Percentiles rank a stretch among this genome's conserved stretches.
Evolutionary conservation across 2,888 invertebrate genomes (phyloP).

Genomic region (Dasysyrphus albostriatus): DNA sequence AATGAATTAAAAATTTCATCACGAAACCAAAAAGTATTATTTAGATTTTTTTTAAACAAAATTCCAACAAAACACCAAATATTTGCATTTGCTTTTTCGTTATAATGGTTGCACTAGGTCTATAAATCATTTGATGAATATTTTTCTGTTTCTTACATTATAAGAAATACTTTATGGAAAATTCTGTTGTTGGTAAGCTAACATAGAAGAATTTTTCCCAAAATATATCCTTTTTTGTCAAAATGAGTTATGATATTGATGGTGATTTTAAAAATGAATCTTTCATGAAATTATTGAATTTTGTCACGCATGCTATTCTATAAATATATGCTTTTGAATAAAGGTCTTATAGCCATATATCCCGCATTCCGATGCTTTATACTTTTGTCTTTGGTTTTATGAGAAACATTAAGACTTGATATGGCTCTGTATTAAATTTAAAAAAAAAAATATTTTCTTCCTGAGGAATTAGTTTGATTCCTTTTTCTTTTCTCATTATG

Average conservation of each 20-base stretch:
- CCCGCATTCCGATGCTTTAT: neutral
- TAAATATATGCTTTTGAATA: constrained; percentile 4
- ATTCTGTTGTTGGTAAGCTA: neutral
- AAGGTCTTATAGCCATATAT: neutral
- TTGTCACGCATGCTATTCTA: constrained; percentile 30
- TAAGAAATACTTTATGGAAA: neutral
- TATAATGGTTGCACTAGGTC: neutral
- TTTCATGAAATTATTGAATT: constrained; percentile 16
- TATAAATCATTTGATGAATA: neutral
- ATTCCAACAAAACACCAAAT: neutral
- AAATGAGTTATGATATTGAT: constrained; percentile 20
- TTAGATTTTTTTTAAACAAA: neutral
- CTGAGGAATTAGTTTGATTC: neutral
- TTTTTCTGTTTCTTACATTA: neutral
- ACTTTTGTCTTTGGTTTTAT: neutral
- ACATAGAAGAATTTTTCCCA: neutral
- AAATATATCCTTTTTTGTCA: constrained; percentile 9
- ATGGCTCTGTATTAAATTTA: neutral
- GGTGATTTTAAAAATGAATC: neutral
- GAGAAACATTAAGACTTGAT: neutral
- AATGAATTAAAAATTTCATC: neutral
- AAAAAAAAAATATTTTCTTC: neutral
- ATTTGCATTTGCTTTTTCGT: neutral
- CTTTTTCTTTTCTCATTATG: too few species aligned
- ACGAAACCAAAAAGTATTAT: neutral